Percentiles rank a stretch among this genome's conserved stretches.
phyloP scores from a whole-genome alignment of 2,888 invertebrate species.

The Halocaridina rubra region DNA sequence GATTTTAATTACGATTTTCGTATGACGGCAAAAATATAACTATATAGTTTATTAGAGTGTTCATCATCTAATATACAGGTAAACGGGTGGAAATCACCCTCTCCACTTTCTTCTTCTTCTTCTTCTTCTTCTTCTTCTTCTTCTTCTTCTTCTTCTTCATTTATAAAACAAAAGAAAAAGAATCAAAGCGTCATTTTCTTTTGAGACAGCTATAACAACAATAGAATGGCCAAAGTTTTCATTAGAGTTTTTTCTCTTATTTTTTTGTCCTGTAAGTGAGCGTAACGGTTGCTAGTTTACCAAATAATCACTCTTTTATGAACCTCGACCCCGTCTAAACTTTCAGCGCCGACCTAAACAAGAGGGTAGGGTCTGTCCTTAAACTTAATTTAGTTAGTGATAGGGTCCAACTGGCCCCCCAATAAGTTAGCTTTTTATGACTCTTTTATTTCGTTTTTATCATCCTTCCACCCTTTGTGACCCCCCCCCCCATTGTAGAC shows the following conservation, averaged over 20 bases:
- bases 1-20: too few species aligned
- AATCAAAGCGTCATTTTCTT: background rate
- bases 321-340: background rate
- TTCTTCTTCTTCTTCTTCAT: background rate
- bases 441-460: constrained; percentile 24
- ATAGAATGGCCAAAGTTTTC: background rate
- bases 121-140: background rate
- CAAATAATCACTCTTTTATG: constrained; percentile 12
- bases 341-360: background rate
- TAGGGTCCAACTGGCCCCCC: constrained; percentile 20
- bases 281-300: background rate
- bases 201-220: background rate
- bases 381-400: constrained; percentile 38
- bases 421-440: constrained; percentile 31
- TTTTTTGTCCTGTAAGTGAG: background rate
- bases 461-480: constrained; percentile 27
- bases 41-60: too few species aligned
- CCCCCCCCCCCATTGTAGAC: too few species aligned
- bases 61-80: too few species aligned
- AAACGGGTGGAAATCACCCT: too few species aligned
- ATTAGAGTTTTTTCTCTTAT: too few species aligned
- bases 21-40: too few species aligned
- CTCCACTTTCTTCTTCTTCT: background rate
- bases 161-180: background rate
- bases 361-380: background rate